A percentile compares a stretch with the other conserved stretches of the same genome.
Evolutionary conservation across 1,140 invertebrate species (phyloP).

Genomic region (Bursaphelenchus mucronatus): DNA sequence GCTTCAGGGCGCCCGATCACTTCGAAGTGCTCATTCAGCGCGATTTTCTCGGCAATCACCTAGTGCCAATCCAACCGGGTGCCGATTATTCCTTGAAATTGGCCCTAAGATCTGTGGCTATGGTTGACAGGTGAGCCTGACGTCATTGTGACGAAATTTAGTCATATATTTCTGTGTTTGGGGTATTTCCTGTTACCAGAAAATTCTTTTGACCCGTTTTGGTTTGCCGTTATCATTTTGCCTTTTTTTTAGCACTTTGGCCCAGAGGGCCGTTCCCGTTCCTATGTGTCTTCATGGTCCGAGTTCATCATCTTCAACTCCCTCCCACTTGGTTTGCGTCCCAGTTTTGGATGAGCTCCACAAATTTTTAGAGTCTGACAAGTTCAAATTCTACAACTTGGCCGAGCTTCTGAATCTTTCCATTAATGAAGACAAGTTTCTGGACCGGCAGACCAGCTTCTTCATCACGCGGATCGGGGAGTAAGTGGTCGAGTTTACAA

Average conservation of each 20-base stretch:
- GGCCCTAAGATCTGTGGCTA: conserved; percentile 10
- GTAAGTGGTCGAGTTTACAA: conserved; percentile 29
- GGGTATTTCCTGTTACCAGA: neutral
- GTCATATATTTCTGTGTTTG: conserved; percentile 13
- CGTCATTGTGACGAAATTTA: neutral
- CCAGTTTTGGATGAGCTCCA: conserved; percentile 32
- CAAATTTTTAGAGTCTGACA: neutral
- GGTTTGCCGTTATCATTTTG: neutral
- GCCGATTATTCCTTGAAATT: conserved; percentile 4
- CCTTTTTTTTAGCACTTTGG: conserved; percentile 21
- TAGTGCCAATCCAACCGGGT: neutral
- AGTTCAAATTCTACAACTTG: conserved; percentile 37
- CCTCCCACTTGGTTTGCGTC: conserved; percentile 21
- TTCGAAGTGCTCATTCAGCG: conserved; percentile 22
- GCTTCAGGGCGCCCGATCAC: conserved; percentile 25
- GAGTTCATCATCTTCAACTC: conserved; percentile 13
- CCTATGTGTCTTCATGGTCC: conserved; percentile 19
- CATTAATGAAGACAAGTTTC: conserved; percentile 32
- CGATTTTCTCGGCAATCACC: neutral
- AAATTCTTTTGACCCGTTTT: conserved; percentile 17
- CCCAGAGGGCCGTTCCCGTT: conserved; percentile 27
- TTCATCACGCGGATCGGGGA: conserved; percentile 45
- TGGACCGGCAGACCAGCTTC: conserved; percentile 42
- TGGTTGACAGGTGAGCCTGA: conserved; percentile 16
- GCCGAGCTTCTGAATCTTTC: conserved; percentile 38